Evolutionary conservation across 2,113 vertebrate genomes (phyloP), one percentile per base, ranked within the genome.

Genomic region (Melanerpes aurifrons): DNA sequence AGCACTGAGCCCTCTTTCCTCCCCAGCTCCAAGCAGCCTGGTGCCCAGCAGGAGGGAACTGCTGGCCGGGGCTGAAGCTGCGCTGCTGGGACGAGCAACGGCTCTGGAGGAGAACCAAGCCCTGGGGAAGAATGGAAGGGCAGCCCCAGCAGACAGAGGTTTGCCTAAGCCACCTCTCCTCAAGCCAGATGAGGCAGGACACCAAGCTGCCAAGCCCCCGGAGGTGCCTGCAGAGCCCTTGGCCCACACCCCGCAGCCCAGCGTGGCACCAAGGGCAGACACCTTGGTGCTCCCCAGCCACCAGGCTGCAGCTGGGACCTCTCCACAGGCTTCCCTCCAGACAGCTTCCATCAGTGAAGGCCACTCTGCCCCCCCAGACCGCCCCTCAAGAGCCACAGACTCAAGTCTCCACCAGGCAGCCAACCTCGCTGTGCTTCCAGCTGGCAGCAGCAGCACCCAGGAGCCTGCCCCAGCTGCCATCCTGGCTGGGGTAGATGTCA

Each of bases 51-150:
- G 18, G 29, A 28, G 32, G 19, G 12, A 24, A 16, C 6, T 1
- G 0, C n/a, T 0, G 0, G 50, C 4, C 4, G 1, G 6, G 29
- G 35, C 6, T 2, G 2, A 72, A n/a, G 22, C 5, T 3, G 0
- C 6, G 2, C 15, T 0, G 0, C 29, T 50, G 68, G 83, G 21
- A 10, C 8, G 2, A 7, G 70, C 2, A 3, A 3, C 24, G 18
- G 31, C 7, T 0, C 22, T 3, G 4, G 10, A 19, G 12, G 11
- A 11, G 67, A 58, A 1, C 45, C 16, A 2, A 0, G 1, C 24
- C 9, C n/a, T 2, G 3, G 45, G 28, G 2, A 15, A 3, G 0
- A 48, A 14, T 28, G 26, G 57, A 15, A 70, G 7, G 4, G 69
- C 56, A 29, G 7, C 57, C 57, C 57, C 29, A 20, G 61, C 37